Evolutionary conservation across 53 echinoderm and acorn worm species (phyloP).

Genomic region (Temnopleurus reevesii): DNA sequence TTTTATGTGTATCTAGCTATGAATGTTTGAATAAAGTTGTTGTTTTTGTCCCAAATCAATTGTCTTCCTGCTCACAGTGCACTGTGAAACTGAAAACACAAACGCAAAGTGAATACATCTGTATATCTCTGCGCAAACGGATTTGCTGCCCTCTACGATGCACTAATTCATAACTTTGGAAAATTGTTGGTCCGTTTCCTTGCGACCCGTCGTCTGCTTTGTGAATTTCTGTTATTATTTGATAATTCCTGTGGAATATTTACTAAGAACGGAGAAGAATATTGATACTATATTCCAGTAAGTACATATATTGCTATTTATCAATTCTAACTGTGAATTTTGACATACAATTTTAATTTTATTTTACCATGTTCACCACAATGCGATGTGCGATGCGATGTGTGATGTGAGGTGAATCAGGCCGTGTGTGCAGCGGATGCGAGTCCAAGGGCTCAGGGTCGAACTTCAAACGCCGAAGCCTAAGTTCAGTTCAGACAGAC

Average conservation of each 20-base stretch:
- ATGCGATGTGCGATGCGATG: background rate
- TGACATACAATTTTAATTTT: too few species aligned
- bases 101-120: too few species aligned
- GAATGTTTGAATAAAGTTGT: too few species aligned
- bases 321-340: background rate
- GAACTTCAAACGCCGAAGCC: background rate
- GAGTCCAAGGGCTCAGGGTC: background rate
- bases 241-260: background rate
- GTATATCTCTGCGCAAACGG: too few species aligned
- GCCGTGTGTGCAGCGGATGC: background rate
- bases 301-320: background rate
- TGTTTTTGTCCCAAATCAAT: too few species aligned
- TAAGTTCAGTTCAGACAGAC: too few species aligned
- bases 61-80: too few species aligned
- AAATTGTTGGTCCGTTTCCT: too few species aligned
- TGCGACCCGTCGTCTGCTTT: constrained; percentile 7
- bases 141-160: too few species aligned
- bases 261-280: background rate
- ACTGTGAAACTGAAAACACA: too few species aligned
- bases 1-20: too few species aligned
- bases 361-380: background rate
- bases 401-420: background rate
- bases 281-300: background rate
- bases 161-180: too few species aligned
- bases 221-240: background rate